These are phyloP conservation scores for Empis livida DNA, from an alignment of 2,888 invertebrate species.

Conservation along the genomic window DNA sequence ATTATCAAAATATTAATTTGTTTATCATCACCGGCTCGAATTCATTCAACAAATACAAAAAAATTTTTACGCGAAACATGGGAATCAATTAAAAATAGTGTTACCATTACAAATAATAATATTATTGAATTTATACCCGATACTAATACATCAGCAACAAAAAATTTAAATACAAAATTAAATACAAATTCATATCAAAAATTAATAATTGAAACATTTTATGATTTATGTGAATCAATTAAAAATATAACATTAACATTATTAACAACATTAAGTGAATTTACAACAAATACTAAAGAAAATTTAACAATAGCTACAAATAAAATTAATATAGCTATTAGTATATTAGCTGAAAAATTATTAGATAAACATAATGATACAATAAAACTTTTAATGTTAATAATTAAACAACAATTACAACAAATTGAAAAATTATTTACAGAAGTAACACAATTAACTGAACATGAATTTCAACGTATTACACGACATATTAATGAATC, in stretches of 20 bases:
- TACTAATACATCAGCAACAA: no score
- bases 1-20: no score
- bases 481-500: constrained; percentile 20
- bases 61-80: no score
- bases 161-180: no score
- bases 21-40: no score
- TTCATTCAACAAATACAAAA: no score
- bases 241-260: background rate
- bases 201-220: background rate
- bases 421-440: background rate
- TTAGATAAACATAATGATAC: background rate
- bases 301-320: background rate
- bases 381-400: background rate
- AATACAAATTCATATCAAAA: background rate
- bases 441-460: constrained; percentile 7
- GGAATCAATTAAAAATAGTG: no score
- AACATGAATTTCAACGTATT: constrained; percentile 17
- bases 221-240: background rate
- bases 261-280: background rate
- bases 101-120: no score
- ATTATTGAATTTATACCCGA: no score
- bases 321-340: background rate
- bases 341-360: background rate
- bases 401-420: background rate
- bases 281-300: background rate